Conservation (phyloP, 2,888 invertebrate species). For the Tenthredo scrophulariae region DNA sequence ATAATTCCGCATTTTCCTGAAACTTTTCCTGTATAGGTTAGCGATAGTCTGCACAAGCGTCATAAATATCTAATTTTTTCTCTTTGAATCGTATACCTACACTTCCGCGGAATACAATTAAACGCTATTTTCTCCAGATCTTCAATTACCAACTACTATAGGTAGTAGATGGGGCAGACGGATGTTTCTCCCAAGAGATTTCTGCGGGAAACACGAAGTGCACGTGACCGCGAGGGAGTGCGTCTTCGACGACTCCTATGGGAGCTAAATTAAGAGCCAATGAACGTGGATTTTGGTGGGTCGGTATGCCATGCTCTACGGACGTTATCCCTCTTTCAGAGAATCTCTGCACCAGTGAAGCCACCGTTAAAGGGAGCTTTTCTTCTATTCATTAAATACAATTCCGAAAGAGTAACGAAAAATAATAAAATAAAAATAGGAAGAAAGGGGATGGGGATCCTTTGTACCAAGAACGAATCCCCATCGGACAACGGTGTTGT, state of each 20-base stretch:
- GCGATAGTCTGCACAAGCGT: not conserved
- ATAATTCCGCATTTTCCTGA: not conserved
- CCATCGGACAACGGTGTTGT: not conserved
- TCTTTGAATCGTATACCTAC: not conserved
- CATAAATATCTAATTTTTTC: not conserved
- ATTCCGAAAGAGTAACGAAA: not conserved
- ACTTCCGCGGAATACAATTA: conserved; percentile 24
- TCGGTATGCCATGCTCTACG: not conserved
- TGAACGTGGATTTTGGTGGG: conserved; percentile 38
- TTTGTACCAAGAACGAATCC: not conserved
- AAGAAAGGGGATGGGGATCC: not conserved
- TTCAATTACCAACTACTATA: not conserved
- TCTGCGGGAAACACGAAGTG: conserved; percentile 23
- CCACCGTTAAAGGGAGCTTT: conserved; percentile 5
- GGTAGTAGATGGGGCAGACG: not conserved
- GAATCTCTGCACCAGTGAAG: not conserved
- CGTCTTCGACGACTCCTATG: conserved; percentile 40
- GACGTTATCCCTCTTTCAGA: not conserved
- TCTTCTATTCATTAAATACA: not conserved
- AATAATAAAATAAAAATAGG: not conserved
- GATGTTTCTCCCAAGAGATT: conserved; percentile 3
- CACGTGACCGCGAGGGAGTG: conserved; percentile 47
- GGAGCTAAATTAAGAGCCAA: conserved; percentile 40
- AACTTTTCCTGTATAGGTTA: not conserved
- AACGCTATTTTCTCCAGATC: conserved; percentile 15